Evolutionary conservation across 2,113 vertebrate species (phyloP).

Genomic region (Nothobranchius kuhntae): DNA sequence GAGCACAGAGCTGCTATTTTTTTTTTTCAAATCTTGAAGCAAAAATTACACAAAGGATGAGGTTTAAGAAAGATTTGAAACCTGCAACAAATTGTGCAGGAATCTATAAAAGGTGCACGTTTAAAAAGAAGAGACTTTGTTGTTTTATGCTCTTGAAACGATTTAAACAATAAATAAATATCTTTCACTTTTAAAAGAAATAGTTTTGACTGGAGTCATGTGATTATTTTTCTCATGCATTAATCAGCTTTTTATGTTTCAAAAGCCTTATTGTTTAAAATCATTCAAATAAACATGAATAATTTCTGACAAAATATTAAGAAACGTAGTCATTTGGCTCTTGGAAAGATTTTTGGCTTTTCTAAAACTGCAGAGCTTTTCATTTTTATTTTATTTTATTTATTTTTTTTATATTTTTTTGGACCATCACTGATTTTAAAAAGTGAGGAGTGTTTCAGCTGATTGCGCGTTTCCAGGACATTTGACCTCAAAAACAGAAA

Average conservation of each 20-base stretch:
- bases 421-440: not conserved
- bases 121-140: too few species aligned
- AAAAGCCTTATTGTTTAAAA: too few species aligned
- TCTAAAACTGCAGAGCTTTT: too few species aligned
- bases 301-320: too few species aligned
- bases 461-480: not conserved
- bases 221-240: not conserved
- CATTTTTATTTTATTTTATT: too few species aligned
- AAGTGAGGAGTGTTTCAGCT: not conserved
- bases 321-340: too few species aligned
- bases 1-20: constrained; percentile 13
- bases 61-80: constrained; percentile 9
- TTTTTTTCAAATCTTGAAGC: constrained; percentile 28
- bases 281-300: too few species aligned
- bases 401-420: not conserved
- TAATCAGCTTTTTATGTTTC: not conserved
- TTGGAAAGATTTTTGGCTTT: too few species aligned
- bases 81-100: not conserved
- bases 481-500: rapidly evolving
- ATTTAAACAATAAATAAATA: not conserved
- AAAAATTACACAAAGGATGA: constrained; percentile 18
- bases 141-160: too few species aligned
- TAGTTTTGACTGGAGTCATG: not conserved
- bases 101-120: not conserved
- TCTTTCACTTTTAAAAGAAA: not conserved